These are phyloP conservation scores for Lasiurus borealis DNA, from an alignment of 2,113 vertebrate species.

Conservation along the genomic window DNA sequence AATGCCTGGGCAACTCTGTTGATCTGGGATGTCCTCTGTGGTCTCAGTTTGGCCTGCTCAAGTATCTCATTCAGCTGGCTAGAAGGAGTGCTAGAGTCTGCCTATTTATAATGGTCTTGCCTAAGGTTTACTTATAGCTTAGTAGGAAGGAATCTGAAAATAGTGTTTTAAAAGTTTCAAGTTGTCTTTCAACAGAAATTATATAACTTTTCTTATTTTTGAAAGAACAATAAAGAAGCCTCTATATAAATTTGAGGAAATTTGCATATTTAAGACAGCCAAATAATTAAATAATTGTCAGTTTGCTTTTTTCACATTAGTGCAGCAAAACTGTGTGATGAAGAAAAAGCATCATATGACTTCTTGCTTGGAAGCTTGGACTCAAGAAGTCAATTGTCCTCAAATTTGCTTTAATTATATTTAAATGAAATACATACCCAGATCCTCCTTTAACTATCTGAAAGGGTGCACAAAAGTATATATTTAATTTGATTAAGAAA, in stretches of 20 bases:
- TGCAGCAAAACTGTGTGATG: neutral
- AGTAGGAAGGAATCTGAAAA: neutral
- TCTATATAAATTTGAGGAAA: neutral
- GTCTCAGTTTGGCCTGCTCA: neutral
- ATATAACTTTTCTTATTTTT: neutral
- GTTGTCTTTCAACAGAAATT: neutral
- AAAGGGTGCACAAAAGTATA: neutral
- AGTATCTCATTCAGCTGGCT: neutral
- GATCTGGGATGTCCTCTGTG: neutral
- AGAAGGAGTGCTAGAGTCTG: neutral
- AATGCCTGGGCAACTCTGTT: neutral
- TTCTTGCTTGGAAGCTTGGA: neutral
- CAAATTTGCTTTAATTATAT: conserved; percentile 5
- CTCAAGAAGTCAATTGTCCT: neutral
- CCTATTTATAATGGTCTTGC: neutral
- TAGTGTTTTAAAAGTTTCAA: neutral
- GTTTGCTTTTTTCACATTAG: neutral
- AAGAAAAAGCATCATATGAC: neutral
- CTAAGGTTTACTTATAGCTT: neutral
- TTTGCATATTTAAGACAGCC: neutral
- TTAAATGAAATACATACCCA: neutral
- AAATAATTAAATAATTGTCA: neutral
- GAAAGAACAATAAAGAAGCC: neutral
- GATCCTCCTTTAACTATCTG: neutral
- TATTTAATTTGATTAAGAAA: conserved; percentile 11